phyloP scores from a whole-genome alignment of 2,888 invertebrate genomes.

The Pachycephus smyrnensis region DNA sequence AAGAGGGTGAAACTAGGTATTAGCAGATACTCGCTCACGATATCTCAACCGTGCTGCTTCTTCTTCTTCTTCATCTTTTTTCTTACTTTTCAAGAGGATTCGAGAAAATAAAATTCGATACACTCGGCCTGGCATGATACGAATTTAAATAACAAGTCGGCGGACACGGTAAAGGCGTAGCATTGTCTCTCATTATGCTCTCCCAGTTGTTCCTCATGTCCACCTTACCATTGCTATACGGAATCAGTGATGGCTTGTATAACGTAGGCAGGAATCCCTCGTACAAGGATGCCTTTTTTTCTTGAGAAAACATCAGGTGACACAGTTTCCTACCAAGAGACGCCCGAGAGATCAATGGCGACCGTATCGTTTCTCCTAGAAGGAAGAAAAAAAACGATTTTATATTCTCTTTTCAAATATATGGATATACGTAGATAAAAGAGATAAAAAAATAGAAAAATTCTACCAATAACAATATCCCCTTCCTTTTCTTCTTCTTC shows the following conservation, averaged over 20 bases:
- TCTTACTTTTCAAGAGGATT: neutral
- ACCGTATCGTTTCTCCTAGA: neutral
- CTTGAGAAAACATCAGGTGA: neutral
- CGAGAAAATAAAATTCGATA: neutral
- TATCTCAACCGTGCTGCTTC: neutral
- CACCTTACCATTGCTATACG: neutral
- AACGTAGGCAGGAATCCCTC: neutral
- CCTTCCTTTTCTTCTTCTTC: neutral
- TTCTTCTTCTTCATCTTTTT: neutral
- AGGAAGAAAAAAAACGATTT: neutral
- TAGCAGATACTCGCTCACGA: neutral
- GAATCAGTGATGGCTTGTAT: neutral
- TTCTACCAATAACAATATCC: neutral
- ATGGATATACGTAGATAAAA: neutral
- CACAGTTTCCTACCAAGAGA: neutral
- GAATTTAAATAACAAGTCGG: conserved; percentile 8
- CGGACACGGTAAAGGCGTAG: conserved; percentile 4
- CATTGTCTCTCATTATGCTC: conserved; percentile 5
- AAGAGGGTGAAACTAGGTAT: neutral
- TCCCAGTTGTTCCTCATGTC: neutral
- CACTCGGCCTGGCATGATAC: neutral
- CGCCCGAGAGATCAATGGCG: neutral
- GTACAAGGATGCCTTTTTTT: neutral
- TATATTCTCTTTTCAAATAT: neutral
- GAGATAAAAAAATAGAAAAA: neutral